Evolutionary conservation across 92 coral and sea anemone species (phyloP).

Genomic region (Paramuricea clavata): DNA sequence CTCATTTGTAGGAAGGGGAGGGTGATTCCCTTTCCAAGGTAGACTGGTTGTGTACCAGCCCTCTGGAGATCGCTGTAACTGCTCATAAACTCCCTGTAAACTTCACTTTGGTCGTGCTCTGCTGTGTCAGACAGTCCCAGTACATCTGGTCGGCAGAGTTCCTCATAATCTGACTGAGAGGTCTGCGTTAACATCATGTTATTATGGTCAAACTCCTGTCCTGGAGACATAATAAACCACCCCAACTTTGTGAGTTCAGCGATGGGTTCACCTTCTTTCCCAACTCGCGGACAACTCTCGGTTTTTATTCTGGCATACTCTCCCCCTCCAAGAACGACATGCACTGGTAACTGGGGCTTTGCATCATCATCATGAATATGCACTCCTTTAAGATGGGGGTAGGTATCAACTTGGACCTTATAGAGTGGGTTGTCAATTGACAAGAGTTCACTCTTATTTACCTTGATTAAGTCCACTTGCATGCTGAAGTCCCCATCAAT

Average conservation of each 20-base stretch:
- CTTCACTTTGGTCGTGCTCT: not conserved
- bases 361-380: too few relatives aligned
- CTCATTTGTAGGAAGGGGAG: too few relatives aligned
- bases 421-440: too few relatives aligned
- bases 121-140: not conserved
- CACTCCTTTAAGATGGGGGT: too few relatives aligned
- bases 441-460: too few relatives aligned
- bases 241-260: not conserved
- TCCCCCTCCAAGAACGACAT: not conserved
- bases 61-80: too few relatives aligned
- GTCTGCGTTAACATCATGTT: not conserved
- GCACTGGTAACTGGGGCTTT: not conserved
- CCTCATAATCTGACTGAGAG: not conserved
- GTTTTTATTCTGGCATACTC: not conserved
- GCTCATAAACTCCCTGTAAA: not conserved
- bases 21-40: not conserved
- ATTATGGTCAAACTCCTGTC: not conserved
- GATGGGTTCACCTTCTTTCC: not conserved
- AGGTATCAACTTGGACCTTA: too few relatives aligned
- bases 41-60: too few relatives aligned
- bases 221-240: not conserved
- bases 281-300: not conserved
- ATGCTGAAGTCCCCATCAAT: too few relatives aligned
- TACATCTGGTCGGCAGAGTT: not conserved
- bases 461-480: too few relatives aligned